Conservation (phyloP, 2,888 invertebrate genomes). For the Pteria penguin region DNA sequence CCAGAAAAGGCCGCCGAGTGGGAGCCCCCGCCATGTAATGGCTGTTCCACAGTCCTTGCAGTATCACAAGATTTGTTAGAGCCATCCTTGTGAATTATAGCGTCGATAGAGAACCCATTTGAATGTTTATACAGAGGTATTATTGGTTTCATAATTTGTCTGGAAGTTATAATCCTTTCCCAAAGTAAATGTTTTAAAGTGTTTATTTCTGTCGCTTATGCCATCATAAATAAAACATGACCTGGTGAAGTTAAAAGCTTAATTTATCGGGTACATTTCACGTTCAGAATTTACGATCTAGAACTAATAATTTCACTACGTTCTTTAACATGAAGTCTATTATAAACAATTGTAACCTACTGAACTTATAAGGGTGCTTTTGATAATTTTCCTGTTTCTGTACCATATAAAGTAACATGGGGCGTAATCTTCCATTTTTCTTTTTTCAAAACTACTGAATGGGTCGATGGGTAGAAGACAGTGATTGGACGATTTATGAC, state of each 20-base stretch:
- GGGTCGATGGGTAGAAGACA: constrained; percentile 33
- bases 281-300: neutral
- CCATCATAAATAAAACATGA: neutral
- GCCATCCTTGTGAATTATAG: constrained; percentile 31
- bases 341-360: constrained; percentile 18
- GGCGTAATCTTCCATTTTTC: constrained; percentile 20
- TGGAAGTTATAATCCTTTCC: no score
- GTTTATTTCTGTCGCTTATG: neutral
- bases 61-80: no score
- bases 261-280: neutral
- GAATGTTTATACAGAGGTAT: constrained; percentile 32
- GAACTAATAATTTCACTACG: constrained; percentile 8
- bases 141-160: constrained; percentile 38
- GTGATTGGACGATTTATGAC: constrained; percentile 45
- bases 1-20: constrained; percentile 28
- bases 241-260: neutral
- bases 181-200: no score
- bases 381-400: constrained; percentile 19
- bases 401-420: constrained; percentile 22
- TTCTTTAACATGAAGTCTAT: constrained; percentile 1
- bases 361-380: constrained; percentile 21
- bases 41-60: neutral
- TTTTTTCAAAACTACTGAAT: constrained; percentile 23
- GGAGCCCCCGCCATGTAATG: neutral
- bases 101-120: constrained; percentile 44